Conservation (phyloP, 2,888 invertebrate genomes). For the Callosobruchus maculatus region DNA sequence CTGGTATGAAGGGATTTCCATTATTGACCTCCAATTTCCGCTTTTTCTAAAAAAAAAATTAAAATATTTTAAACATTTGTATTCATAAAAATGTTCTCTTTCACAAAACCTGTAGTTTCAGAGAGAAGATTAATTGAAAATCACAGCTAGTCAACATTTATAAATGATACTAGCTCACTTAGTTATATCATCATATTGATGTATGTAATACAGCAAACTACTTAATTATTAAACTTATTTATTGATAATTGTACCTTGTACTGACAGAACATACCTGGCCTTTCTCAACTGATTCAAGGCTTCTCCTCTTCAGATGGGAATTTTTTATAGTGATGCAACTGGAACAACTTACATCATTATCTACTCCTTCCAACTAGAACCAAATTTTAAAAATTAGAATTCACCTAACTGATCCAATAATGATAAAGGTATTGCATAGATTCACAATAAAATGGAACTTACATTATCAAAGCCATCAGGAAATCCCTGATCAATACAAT, state of each 20-base stretch:
- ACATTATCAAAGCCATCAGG: conserved; percentile 24
- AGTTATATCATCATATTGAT: conserved; percentile 1
- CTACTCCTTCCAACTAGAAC: conserved; percentile 31
- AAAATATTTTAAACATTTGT: neutral
- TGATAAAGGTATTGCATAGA: no score
- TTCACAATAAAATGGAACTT: conserved; percentile 5
- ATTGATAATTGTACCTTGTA: neutral
- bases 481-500: conserved; percentile 30
- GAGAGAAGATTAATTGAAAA: conserved; percentile 47
- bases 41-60: conserved; percentile 44
- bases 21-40: conserved; percentile 50
- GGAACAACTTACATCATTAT: conserved; percentile 18
- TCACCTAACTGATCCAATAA: no score
- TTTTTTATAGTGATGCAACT: conserved; percentile 31
- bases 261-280: neutral
- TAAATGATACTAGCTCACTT: conserved; percentile 31
- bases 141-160: conserved; percentile 35
- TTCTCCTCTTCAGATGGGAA: conserved; percentile 30
- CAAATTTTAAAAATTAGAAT: neutral
- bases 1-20: conserved; percentile 55
- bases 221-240: no score
- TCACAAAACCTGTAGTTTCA: conserved; percentile 25
- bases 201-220: neutral
- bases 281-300: conserved; percentile 26
- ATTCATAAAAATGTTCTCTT: neutral